These are phyloP conservation scores for Elmis aenea DNA, from an alignment of 2,888 invertebrate species.

Conservation along the genomic window DNA sequence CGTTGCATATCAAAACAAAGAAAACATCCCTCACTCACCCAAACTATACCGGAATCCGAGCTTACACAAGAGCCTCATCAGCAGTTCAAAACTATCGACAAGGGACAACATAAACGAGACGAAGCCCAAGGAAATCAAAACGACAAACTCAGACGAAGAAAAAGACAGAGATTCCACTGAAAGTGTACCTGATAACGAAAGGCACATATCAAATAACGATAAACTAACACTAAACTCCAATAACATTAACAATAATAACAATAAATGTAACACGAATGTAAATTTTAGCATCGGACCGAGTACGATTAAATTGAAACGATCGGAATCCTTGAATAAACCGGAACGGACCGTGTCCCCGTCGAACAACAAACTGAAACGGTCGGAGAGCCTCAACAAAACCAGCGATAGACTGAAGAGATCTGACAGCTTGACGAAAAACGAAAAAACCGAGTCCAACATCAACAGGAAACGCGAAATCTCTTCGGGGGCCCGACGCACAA, in stretches of 20 bases:
- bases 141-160: conserved; percentile 44
- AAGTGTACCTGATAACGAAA: conserved; percentile 42
- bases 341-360: conserved; percentile 46
- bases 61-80: conserved; percentile 46
- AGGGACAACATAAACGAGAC: conserved; percentile 22
- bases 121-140: conserved; percentile 41
- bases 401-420: conserved; percentile 53
- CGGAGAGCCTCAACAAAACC: conserved; percentile 56
- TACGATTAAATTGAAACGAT: conserved; percentile 53
- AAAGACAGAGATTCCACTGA: conserved; percentile 46
- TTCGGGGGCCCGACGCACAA: conserved; percentile 43
- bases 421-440: conserved; percentile 63
- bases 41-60: conserved; percentile 50
- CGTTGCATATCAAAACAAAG: conserved; percentile 35
- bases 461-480: conserved; percentile 63
- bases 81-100: conserved; percentile 23
- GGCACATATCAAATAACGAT: conserved; percentile 31
- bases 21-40: conserved; percentile 38
- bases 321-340: conserved; percentile 59
- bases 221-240: conserved; percentile 26
- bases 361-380: conserved; percentile 52
- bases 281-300: conserved; percentile 29
- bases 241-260: conserved; percentile 21
- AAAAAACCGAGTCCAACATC: conserved; percentile 75
- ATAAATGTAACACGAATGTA: conserved; percentile 27